Conservation (phyloP, 2,113 vertebrate genomes). For the Thalassoma bifasciatum region DNA sequence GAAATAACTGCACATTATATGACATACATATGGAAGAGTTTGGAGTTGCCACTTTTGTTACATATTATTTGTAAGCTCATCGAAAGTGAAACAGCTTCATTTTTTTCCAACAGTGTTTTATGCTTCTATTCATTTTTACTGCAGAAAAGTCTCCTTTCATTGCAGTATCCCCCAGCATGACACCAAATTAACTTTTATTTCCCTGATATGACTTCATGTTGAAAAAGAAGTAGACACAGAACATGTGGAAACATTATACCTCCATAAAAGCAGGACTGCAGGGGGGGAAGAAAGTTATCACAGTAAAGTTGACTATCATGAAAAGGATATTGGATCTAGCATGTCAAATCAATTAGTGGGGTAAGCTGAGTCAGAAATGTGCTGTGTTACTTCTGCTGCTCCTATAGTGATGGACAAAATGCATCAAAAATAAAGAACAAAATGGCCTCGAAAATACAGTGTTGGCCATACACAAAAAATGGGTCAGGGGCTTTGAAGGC, state of each 20-base stretch:
- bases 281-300: constrained; percentile 76
- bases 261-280: constrained; percentile 78
- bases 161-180: constrained; percentile 29
- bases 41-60: too few species aligned
- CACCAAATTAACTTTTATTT: constrained; percentile 46
- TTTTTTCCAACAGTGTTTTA: too few species aligned
- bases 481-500: constrained; percentile 49
- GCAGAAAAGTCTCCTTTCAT: constrained; percentile 1
- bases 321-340: constrained; percentile 86
- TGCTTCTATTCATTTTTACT: background rate
- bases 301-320: constrained; percentile 84
- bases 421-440: constrained; percentile 78
- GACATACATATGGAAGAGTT: background rate
- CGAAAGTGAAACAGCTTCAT: background rate
- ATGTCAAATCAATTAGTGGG: constrained; percentile 85
- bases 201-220: constrained; percentile 39
- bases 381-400: constrained; percentile 35
- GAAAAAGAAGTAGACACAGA: constrained; percentile 60
- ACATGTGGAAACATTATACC: constrained; percentile 82
- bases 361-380: constrained; percentile 84
- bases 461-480: constrained; percentile 46
- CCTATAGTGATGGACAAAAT: constrained; percentile 70
- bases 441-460: constrained; percentile 66
- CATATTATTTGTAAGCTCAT: background rate
- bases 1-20: background rate